Percentiles rank a stretch among this genome's conserved stretches.
Evolutionary conservation across 2,113 vertebrate species (phyloP).

Genomic region (Cichladusa arquata): DNA sequence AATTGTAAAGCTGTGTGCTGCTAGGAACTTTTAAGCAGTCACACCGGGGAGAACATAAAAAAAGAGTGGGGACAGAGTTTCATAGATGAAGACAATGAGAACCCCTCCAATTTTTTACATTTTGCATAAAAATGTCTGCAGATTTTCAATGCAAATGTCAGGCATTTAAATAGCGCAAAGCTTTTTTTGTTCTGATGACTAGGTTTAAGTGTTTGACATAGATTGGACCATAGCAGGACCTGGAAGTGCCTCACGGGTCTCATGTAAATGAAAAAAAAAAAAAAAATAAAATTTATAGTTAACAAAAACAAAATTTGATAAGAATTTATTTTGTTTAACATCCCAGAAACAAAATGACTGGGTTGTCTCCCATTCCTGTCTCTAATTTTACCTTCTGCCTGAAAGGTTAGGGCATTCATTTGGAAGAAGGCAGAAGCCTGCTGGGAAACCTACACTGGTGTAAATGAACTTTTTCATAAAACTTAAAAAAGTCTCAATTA

Average conservation of each 20-base stretch:
- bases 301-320: not conserved
- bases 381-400: not conserved
- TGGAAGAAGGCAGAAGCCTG: not conserved
- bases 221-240: not conserved
- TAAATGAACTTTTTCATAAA: not conserved
- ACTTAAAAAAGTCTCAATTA: not conserved
- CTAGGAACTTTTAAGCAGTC: not conserved
- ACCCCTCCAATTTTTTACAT: not conserved
- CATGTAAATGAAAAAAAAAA: not conserved
- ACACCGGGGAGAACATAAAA: not conserved
- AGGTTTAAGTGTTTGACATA: not conserved
- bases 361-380: not conserved
- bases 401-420: not conserved
- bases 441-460: not conserved
- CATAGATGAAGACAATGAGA: not conserved
- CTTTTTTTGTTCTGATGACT: not conserved
- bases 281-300: not conserved
- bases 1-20: not conserved
- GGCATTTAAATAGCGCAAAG: not conserved
- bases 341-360: not conserved
- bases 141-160: not conserved
- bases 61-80: not conserved
- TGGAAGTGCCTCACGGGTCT: not conserved
- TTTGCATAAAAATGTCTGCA: not conserved
- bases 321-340: slow-evolving; percentile 7